Base-by-base conservation (phyloP, 2,113 vertebrate genomes). In the Cavia aperea region DNA sequence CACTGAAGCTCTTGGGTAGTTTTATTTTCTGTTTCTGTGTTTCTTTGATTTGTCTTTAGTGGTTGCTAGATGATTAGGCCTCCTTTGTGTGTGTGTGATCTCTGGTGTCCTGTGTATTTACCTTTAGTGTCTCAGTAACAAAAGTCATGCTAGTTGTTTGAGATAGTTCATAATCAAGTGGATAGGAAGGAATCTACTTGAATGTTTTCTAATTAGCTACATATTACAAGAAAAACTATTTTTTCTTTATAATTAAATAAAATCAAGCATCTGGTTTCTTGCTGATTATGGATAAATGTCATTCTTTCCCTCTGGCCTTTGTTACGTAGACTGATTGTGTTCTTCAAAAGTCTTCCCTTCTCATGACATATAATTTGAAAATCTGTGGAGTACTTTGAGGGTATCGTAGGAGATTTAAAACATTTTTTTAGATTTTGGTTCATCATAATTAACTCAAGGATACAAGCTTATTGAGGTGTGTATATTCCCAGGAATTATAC, bases 21-120 rank as follows among this genome's bases (percentile, higher is more conserved):
- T 86, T 86, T 93, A 51, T 94, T 93, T 91, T 92, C 81, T 96
- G 5, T 92, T 95, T 36, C n/a, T 92, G 26, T 94, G 39, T 58
- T 94, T 91, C 88, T 91, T 83, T 94, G 77, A 54, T 96, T 96
- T 96, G 87, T 96, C 93, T 56, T 78, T 91, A 51, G 89, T 94
- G 94, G 85, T 77, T 93, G 91, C 65, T 95, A 82, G 84, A 81
- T 95, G 93, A 95, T 96, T 91, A 96, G 91, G 96, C 79, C 92
- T 90, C 82, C n/a, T 95, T 62, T 95, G 79, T 85, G 5, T 93
- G 91, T 88, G 75, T 85, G 5, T 94, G 89, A 88, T 96, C 94
- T 96, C 89, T 95, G 39, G 88, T 95, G 91, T 95, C 72, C 78
- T 94, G 49, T 94, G 16, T 95, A 83, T 96, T 96, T 96, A 93